Conservation (phyloP, 92 coral and sea anemone genomes). For the Blastomussa wellsi region DNA sequence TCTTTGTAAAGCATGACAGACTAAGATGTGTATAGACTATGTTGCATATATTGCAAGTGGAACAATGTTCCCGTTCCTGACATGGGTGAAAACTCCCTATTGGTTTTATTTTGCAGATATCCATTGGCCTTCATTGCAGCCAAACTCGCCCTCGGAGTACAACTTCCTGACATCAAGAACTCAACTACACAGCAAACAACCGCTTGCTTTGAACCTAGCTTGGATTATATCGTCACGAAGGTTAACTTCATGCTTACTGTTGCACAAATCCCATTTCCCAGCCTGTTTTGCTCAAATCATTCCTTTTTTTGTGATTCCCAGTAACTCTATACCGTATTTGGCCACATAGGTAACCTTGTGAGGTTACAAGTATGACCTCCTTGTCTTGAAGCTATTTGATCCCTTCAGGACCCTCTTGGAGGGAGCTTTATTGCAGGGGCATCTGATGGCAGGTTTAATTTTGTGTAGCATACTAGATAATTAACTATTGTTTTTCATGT, state of each 20-base stretch:
- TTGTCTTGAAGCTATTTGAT: too few relatives aligned
- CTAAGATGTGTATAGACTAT: not conserved
- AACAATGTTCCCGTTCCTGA: not conserved
- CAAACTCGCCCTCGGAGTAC: conserved; percentile 89
- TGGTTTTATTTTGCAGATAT: conserved; percentile 58
- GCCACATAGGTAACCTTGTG: too few relatives aligned
- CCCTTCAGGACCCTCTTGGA: too few relatives aligned
- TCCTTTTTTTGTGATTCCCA: too few relatives aligned
- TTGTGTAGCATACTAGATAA: not conserved
- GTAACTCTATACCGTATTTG: too few relatives aligned
- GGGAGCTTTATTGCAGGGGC: too few relatives aligned
- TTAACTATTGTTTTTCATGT: not conserved
- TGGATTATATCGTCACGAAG: conserved; percentile 98
- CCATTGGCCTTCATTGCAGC: conserved; percentile 99
- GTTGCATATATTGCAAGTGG: not conserved
- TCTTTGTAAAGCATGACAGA: not conserved
- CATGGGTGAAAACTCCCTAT: not conserved
- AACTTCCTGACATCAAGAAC: conserved; percentile 90
- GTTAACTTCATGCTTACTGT: conserved; percentile 26
- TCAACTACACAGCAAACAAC: conserved; percentile 85
- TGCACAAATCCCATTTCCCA: not conserved
- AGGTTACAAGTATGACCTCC: too few relatives aligned
- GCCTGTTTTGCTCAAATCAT: too few relatives aligned
- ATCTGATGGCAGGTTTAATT: not conserved
- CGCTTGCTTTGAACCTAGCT: conserved; percentile 98